These are phyloP conservation scores for Achlya flavicornis DNA, from an alignment of 2,888 invertebrate species.

Conservation along the genomic window DNA sequence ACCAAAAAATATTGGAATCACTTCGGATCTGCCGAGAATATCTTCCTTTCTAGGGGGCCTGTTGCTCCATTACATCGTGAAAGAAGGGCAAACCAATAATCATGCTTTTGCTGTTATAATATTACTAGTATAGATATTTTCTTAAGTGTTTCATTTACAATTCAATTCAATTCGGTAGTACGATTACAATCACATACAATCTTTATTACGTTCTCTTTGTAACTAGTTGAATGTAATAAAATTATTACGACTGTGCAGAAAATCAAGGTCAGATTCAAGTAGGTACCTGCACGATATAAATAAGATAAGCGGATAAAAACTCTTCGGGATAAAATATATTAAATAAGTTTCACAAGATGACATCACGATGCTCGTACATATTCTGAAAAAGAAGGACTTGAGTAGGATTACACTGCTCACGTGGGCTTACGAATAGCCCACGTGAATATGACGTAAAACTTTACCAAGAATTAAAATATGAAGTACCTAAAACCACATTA, in stretches of 20 bases:
- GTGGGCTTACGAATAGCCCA: neutral
- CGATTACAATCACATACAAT: no score
- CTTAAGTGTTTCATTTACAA: neutral
- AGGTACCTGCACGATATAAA: neutral
- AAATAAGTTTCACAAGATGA: neutral
- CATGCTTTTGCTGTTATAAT: neutral
- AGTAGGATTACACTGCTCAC: neutral
- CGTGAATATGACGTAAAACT: neutral
- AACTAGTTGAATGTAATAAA: no score
- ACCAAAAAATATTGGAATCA: no score
- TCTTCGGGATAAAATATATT: neutral
- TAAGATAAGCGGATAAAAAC: slow-evolving; percentile 4
- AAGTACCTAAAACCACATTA: neutral
- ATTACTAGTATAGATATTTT: neutral
- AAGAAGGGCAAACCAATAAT: no score
- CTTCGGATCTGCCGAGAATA: no score
- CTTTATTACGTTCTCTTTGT: no score
- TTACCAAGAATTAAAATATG: neutral
- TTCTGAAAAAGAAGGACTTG: neutral
- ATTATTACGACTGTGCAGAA: neutral
- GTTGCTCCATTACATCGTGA: no score
- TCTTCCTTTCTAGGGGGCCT: no score
- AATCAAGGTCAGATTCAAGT: neutral
- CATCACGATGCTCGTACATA: neutral
- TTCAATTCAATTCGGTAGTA: no score